Conservation (phyloP, 2,113 vertebrate species). For the Pica pica region DNA sequence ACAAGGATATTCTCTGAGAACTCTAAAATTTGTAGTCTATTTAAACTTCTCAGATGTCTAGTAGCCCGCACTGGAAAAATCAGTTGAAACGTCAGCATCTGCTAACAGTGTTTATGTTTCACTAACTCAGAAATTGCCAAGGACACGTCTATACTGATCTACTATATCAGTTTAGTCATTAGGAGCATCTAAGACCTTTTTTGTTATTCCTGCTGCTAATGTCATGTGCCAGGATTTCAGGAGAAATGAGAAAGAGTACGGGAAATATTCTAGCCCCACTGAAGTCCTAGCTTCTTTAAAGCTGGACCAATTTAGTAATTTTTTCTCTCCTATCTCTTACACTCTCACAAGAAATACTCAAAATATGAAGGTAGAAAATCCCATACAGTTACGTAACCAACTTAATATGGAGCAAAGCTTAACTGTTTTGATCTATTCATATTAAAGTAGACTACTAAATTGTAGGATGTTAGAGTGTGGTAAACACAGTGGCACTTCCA, state of each 20-base stretch:
- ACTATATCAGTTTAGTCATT: neutral
- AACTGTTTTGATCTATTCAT: neutral
- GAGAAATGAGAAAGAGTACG: neutral
- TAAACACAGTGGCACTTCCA: neutral
- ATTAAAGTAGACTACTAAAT: neutral
- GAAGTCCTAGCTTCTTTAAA: neutral
- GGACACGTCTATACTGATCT: neutral
- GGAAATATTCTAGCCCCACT: neutral
- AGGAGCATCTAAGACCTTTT: neutral
- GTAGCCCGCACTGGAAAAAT: neutral
- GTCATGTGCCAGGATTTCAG: neutral
- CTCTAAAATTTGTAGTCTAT: neutral
- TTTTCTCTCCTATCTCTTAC: neutral
- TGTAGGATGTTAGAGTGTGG: neutral
- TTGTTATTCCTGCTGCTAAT: neutral
- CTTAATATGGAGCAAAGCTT: neutral
- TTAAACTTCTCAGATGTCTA: neutral
- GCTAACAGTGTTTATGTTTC: neutral
- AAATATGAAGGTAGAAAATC: neutral
- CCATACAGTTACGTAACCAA: neutral
- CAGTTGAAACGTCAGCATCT: fast-evolving
- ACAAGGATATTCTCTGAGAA: neutral
- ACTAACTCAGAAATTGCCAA: neutral
- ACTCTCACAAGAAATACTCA: neutral
- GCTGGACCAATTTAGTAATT: neutral